Base-by-base conservation (phyloP, 2,888 invertebrate species). In the Pyralis farinalis region DNA sequence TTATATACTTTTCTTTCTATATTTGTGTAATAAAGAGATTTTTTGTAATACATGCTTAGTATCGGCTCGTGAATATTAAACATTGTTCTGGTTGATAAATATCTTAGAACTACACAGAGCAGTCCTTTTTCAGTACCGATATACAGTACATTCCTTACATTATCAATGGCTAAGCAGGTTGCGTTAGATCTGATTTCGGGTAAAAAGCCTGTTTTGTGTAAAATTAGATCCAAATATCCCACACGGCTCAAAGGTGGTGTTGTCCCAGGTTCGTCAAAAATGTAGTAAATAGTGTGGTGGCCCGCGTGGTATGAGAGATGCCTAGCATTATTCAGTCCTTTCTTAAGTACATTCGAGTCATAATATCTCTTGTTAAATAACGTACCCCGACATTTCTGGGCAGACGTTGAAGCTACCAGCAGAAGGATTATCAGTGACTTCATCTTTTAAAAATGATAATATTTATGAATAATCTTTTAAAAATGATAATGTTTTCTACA, bases 111-210 rank as follows among this genome's bases (percentile, higher is more conserved):
- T 30, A 85, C 48, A 30, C 69, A 71, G 44, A 62, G 87, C 0
- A 87, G 48, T 0, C 87, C 87, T 22, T 86, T 74, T 0, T 71
- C 53, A 0, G 79, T 78, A 0, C 86, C 86, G 0, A 85, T 69
- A 40, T 79, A 87, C 0, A 86, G 55, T 49, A 67, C 71, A 25
- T 81, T 79, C 3, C 65, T 55, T 1, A 44, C 56, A 5, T 74
- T 73, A 37, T 87, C 87, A 1, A 86, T 58, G 0, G 85, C 66
- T 1, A 87, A 48, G 0, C 75, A 72, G 3, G 79, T 71, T 0
- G 85, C 84, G n/a, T 87, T 86, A 52, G 70, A 57, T 1, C n/a
- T n/a, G n/a, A 87, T 60, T 0, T 79, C 80, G 0, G 75, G 65
- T 0, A 86, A 68, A 0, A 77, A 40, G 0, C 75, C 77, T 0